phyloP scores from a whole-genome alignment of 1,140 invertebrate species.

The Polypedilum pembai region DNA sequence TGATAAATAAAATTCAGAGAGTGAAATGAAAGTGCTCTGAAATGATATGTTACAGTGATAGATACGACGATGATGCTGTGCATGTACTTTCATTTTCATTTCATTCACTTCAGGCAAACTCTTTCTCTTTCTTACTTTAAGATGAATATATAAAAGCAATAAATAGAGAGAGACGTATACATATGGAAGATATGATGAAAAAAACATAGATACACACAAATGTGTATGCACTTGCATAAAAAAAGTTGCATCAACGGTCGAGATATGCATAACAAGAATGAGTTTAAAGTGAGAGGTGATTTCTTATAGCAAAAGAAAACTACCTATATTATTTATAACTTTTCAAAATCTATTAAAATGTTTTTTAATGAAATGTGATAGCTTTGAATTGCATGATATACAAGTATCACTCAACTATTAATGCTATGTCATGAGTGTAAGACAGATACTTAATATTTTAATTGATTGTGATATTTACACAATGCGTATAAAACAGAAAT shows the following conservation, averaged over 20 bases:
- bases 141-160: no score
- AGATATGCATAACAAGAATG: conserved; percentile 10
- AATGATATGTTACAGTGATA: not conserved
- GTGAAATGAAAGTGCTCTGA: conserved; percentile 1
- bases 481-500: no score
- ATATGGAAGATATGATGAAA: no score
- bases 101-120: not conserved
- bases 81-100: conserved; percentile 9
- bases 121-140: no score
- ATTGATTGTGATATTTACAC: no score
- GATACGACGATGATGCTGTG: not conserved
- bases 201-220: no score
- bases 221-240: conserved; percentile 1
- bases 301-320: not conserved
- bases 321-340: not conserved
- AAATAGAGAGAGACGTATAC: no score
- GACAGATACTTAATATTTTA: no score
- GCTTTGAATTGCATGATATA: not conserved
- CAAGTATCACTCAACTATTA: no score
- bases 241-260: conserved; percentile 7
- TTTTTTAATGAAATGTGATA: not conserved
- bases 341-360: conserved; percentile 7
- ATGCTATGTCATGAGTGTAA: no score
- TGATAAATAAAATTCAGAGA: not conserved
- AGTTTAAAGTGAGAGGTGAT: not conserved